phyloP scores from a whole-genome alignment of 53 echinoderm and acorn worm genomes.

The Astropecten irregularis region DNA sequence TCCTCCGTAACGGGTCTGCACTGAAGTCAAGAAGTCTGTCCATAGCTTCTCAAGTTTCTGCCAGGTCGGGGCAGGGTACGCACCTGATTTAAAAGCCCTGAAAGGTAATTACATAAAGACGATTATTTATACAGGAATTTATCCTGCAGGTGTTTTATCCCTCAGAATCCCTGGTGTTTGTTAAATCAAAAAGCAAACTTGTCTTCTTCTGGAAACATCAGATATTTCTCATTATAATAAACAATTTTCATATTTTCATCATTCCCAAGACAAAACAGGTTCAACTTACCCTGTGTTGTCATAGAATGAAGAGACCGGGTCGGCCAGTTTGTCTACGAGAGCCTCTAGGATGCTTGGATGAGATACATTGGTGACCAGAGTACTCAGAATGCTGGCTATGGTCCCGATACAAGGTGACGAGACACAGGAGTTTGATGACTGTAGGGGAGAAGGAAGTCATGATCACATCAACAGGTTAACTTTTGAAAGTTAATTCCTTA shows the following conservation, averaged over 20 bases:
- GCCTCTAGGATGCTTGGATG: conserved; percentile 51
- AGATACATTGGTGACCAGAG: conserved; percentile 69
- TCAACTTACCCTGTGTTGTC: conserved; percentile 49
- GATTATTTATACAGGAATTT: background rate
- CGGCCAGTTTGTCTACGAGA: conserved; percentile 62
- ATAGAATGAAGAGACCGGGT: conserved; percentile 71
- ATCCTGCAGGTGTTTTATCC: no score
- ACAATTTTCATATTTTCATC: no score
- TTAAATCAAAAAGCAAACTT: no score
- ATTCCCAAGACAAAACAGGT: no score
- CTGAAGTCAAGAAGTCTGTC: conserved; percentile 75
- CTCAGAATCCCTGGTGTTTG: no score
- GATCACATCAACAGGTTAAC: no score
- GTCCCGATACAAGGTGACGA: background rate
- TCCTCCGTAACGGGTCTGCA: conserved; percentile 80
- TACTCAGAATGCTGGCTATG: conserved; percentile 21
- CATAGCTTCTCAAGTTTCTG: conserved; percentile 93
- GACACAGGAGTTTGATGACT: conserved; percentile 11
- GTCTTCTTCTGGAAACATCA: no score
- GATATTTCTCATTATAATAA: no score
- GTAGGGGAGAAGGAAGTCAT: background rate
- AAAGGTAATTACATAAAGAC: background rate
- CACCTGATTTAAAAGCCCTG: conserved; percentile 56
- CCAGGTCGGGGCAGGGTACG: conserved; percentile 35
- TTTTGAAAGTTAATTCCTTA: no score